Evolutionary conservation across 1,140 invertebrate genomes (phyloP).

Genomic region (Papilio polytes): DNA sequence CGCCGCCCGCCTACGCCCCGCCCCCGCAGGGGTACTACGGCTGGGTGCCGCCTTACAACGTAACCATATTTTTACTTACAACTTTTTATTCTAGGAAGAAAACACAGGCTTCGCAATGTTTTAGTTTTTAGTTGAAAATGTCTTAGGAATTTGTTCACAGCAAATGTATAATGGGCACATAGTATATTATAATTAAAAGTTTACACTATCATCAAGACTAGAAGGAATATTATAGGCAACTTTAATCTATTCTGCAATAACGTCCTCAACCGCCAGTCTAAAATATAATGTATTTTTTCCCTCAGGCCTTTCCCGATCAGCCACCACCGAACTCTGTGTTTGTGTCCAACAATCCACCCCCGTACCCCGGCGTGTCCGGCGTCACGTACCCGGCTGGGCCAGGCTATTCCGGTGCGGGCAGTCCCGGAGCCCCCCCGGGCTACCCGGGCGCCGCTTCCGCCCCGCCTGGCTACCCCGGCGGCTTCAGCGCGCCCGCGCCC

Average conservation of each 20-base stretch:
- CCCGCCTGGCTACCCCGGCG: conserved; percentile 63
- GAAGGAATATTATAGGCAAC: too few relatives aligned
- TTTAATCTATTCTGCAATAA: too few relatives aligned
- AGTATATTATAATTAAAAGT: too few relatives aligned
- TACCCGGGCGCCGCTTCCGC: conserved; percentile 50
- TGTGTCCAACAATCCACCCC: conserved; percentile 96
- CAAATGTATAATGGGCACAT: too few relatives aligned
- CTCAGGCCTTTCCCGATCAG: conserved; percentile 86
- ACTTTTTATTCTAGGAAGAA: background rate
- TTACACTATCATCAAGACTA: too few relatives aligned
- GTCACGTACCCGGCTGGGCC: conserved; percentile 71
- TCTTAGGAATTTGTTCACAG: too few relatives aligned
- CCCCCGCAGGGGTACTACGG: conserved; percentile 94
- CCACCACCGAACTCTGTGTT: conserved; percentile 93
- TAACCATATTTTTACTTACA: conserved; percentile 54
- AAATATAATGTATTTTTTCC: conserved; percentile 39
- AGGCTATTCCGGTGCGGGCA: conserved; percentile 58
- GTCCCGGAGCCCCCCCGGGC: conserved; percentile 50
- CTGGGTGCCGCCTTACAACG: conserved; percentile 94
- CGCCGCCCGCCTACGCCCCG: conserved; percentile 94
- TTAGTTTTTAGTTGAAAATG: too few relatives aligned
- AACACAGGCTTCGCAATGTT: too few relatives aligned
- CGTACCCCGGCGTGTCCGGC: conserved; percentile 93
- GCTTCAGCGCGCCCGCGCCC: conserved; percentile 58
- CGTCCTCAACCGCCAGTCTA: too few relatives aligned